Conservation (phyloP, 2,113 vertebrate genomes). For the Platysternon megacephalum region DNA sequence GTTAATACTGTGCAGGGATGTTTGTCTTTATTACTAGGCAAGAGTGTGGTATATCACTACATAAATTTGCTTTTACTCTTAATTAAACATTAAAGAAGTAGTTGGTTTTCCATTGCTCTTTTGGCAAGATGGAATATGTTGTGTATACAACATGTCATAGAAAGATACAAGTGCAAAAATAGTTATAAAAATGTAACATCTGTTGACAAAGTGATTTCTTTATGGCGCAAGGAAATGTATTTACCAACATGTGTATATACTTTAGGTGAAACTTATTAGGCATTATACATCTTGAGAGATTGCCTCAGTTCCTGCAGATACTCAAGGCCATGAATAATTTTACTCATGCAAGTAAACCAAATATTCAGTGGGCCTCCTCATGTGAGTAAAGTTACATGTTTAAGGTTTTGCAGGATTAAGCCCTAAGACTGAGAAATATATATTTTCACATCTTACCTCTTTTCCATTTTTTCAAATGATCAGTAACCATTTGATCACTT, state of each 20-base stretch:
- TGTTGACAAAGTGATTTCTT: constrained; percentile 40
- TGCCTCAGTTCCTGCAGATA: background rate
- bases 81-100: constrained; percentile 74
- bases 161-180: constrained; percentile 43
- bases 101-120: constrained; percentile 50
- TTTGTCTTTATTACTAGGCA: constrained; percentile 67
- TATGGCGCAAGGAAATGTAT: background rate
- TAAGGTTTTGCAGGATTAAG: background rate
- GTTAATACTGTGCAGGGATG: constrained; percentile 28
- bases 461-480: background rate
- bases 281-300: constrained; percentile 31
- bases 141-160: constrained; percentile 10
- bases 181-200: constrained; percentile 26
- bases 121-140: constrained; percentile 56
- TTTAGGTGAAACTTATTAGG: constrained; percentile 29
- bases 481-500: background rate
- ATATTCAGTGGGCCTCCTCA: background rate
- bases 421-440: background rate
- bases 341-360: background rate
- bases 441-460: background rate
- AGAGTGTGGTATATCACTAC: constrained; percentile 47
- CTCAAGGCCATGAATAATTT: background rate
- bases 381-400: background rate
- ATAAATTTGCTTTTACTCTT: constrained; percentile 71
- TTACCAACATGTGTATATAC: constrained; percentile 31